Evolutionary conservation across 2,888 invertebrate species (phyloP).

Genomic region (Philhelius pedissequus): DNA sequence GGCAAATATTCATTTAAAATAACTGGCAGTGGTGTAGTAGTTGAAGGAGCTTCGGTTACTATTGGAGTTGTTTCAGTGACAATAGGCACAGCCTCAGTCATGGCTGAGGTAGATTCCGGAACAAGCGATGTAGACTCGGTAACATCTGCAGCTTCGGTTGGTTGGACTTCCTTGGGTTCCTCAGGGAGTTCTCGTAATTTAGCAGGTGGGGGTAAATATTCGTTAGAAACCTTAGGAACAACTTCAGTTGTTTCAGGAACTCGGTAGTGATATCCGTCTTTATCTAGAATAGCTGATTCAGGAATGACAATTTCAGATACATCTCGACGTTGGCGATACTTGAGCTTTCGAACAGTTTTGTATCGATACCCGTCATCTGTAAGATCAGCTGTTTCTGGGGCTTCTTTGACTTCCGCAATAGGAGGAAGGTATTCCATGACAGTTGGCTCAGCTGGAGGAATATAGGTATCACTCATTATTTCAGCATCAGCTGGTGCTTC

Average conservation of each 20-base stretch:
- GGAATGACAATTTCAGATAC: constrained; percentile 37
- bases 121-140: constrained; percentile 8
- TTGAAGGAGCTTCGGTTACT: constrained; percentile 4
- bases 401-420: constrained; percentile 16
- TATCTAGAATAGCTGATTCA: constrained; percentile 27
- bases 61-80: background rate
- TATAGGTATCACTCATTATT: background rate
- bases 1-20: constrained; percentile 72
- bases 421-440: constrained; percentile 27
- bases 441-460: background rate
- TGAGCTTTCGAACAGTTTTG: constrained; percentile 48
- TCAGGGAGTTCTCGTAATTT: background rate
- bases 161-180: background rate
- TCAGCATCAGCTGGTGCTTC: background rate
- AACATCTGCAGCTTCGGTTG: constrained; percentile 5
- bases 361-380: constrained; percentile 57
- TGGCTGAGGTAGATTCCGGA: background rate
- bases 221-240: constrained; percentile 54
- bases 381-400: constrained; percentile 38
- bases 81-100: background rate
- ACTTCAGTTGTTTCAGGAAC: constrained; percentile 18
- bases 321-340: constrained; percentile 29
- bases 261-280: constrained; percentile 47
- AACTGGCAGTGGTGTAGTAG: constrained; percentile 14
- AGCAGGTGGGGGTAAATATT: constrained; percentile 66